phyloP scores from a whole-genome alignment of 2,797 vertebrate genomes.

The Gymnocypris eckloni region DNA sequence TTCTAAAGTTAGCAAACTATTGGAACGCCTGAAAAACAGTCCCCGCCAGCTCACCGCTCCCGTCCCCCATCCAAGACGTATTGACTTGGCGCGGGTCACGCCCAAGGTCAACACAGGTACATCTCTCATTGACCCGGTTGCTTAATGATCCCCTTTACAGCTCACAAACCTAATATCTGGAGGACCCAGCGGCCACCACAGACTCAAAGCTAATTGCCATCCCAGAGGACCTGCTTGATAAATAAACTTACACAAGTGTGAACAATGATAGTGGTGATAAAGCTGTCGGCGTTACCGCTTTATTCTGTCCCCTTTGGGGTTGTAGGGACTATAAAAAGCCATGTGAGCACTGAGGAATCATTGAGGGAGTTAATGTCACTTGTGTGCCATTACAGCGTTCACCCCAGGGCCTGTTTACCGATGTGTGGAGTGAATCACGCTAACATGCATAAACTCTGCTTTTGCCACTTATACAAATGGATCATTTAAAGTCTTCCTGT shows the following conservation, averaged over 20 bases:
- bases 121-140: background rate
- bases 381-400: background rate
- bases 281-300: conserved; percentile 11
- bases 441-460: conserved; percentile 6
- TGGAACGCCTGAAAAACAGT: conserved; percentile 77
- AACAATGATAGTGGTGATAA: conserved; percentile 27
- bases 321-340: conserved; percentile 20
- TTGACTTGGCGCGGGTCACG: conserved; percentile 81
- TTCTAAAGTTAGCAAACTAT: conserved; percentile 91
- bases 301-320: conserved; percentile 29
- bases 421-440: conserved; percentile 1
- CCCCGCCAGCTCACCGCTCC: conserved; percentile 66
- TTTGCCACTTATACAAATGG: conserved; percentile 2
- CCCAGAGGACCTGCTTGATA: conserved; percentile 20
- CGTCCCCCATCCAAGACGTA: conserved; percentile 76
- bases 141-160: conserved; percentile 24
- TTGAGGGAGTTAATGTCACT: conserved; percentile 36
- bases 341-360: conserved; percentile 19
- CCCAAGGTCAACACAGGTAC: conserved; percentile 92
- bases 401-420: conserved; percentile 15
- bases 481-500: conserved; percentile 1
- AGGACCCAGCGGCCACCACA: background rate
- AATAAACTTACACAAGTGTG: conserved; percentile 30
- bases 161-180: conserved; percentile 13
- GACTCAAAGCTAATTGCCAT: conserved; percentile 32